Conservation (phyloP, 2,113 vertebrate species). For the Ginglymostoma cirratum region DNA sequence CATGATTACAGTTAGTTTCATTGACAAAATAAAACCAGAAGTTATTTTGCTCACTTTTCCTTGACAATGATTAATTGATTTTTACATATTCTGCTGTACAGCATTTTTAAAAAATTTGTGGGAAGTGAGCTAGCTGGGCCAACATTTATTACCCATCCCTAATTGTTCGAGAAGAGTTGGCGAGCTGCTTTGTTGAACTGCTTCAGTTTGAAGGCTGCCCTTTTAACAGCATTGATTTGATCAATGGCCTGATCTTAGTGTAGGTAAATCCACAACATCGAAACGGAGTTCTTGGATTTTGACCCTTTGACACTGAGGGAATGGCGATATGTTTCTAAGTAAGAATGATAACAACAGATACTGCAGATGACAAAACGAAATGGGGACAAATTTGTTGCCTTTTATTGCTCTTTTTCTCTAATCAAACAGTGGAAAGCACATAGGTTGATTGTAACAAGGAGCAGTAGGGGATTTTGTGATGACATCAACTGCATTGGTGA, state of each 20-base stretch:
- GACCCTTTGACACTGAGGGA: too few species aligned
- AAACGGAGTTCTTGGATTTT: too few species aligned
- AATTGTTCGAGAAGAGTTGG: too few species aligned
- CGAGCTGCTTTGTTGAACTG: not conserved
- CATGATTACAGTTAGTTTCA: not conserved
- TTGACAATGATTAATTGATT: not conserved
- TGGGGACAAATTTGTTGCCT: not conserved
- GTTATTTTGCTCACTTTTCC: not conserved
- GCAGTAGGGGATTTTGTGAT: not conserved
- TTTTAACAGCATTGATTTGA: not conserved
- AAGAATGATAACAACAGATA: not conserved
- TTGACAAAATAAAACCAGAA: not conserved
- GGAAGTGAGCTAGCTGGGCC: too few species aligned
- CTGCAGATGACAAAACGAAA: not conserved
- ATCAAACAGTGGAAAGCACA: not conserved
- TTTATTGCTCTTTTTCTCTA: not conserved
- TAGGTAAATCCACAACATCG: too few species aligned
- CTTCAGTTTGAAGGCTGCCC: not conserved
- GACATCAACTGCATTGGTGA: not conserved
- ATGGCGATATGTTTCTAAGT: too few species aligned
- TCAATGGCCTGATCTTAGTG: not conserved
- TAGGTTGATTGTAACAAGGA: not conserved
- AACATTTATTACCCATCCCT: too few species aligned
- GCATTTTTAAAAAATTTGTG: not conserved
- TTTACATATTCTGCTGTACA: not conserved